Conservation (phyloP, 2,113 vertebrate genomes). For the Aix galericulata region DNA sequence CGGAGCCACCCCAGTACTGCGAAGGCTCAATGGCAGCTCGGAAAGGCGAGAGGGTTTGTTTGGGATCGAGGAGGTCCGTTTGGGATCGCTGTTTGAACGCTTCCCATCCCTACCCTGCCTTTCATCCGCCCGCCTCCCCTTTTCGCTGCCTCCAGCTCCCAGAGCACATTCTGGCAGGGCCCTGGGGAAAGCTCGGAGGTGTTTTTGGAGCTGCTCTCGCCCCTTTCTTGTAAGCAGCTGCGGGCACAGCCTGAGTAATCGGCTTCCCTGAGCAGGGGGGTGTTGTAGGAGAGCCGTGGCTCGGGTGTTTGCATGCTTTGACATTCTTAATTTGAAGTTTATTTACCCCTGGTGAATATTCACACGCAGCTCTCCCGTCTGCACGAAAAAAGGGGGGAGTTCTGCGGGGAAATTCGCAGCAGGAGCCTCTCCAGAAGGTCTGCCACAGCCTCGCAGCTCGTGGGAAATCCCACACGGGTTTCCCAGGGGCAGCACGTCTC, state of each 20-base stretch:
- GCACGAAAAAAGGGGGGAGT: neutral
- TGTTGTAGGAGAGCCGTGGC: neutral
- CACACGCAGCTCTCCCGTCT: neutral
- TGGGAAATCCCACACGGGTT: neutral
- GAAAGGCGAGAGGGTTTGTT: no score
- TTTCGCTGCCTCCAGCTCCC: neutral
- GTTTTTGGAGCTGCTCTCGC: neutral
- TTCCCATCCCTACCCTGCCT: neutral
- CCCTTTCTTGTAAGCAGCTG: neutral
- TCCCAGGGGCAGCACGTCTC: neutral
- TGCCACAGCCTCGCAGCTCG: neutral
- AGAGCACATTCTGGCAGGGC: neutral
- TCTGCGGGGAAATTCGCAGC: neutral
- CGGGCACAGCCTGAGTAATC: neutral
- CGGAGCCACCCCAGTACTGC: neutral
- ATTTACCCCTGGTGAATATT: neutral
- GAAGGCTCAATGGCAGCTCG: neutral
- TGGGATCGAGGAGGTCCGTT: rapidly evolving
- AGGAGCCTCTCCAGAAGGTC: neutral
- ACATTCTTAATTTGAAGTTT: conserved; percentile 11
- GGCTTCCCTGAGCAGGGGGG: neutral
- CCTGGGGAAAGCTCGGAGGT: neutral
- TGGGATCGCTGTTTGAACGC: no score
- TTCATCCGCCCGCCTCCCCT: neutral
- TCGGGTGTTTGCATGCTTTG: conserved; percentile 32